phyloP scores from a whole-genome alignment of 2,888 invertebrate species.

The Alentia gelatinosa region DNA sequence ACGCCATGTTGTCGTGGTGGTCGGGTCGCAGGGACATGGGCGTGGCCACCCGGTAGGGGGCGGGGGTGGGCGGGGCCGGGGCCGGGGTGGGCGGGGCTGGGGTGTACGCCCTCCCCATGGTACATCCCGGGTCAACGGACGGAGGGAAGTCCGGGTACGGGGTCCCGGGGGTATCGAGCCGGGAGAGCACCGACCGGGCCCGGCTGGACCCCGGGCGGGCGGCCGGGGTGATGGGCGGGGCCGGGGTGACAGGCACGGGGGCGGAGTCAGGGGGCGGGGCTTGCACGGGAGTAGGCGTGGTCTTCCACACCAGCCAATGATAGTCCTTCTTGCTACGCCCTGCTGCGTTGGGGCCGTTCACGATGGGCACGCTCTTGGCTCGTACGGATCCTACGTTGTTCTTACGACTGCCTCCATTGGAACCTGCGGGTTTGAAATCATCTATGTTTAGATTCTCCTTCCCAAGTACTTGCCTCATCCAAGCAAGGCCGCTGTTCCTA shows the following conservation, averaged over 20 bases:
- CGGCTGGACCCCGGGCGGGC: background rate
- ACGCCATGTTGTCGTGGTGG: background rate
- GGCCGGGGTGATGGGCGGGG: background rate
- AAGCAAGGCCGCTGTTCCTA: background rate
- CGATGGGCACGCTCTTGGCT: background rate
- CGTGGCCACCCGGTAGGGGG: background rate
- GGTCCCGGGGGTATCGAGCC: background rate
- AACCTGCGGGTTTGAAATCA: background rate
- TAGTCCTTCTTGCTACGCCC: background rate
- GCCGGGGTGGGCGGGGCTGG: background rate
- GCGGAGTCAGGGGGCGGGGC: background rate
- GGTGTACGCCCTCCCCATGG: background rate
- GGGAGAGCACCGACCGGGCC: background rate
- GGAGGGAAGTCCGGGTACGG: background rate
- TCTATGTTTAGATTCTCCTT: conserved; percentile 32
- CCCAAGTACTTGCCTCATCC: conserved; percentile 20
- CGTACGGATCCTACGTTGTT: background rate
- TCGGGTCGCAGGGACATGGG: background rate
- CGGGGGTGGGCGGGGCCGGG: background rate
- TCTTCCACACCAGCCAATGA: conserved; percentile 26
- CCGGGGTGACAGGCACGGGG: background rate
- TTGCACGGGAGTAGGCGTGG: background rate
- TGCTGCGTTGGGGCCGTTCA: background rate
- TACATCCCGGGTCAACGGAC: background rate
- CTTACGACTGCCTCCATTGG: background rate